A percentile compares a stretch with the other conserved stretches of the same genome.
Evolutionary conservation across 2,888 invertebrate genomes (phyloP).

Genomic region (Tenthredo amoena): DNA sequence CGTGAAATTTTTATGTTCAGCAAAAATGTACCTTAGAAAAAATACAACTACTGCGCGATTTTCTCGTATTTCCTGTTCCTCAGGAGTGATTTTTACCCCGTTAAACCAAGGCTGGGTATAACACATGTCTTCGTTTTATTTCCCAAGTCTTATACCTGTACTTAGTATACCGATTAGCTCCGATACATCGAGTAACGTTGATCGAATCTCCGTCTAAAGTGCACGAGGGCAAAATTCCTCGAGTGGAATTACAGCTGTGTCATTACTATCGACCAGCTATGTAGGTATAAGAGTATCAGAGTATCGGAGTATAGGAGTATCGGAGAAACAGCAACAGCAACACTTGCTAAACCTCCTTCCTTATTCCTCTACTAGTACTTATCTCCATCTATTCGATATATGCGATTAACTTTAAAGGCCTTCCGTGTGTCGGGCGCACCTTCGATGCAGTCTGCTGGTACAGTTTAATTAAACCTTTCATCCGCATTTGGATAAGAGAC

Average conservation of each 20-base stretch:
- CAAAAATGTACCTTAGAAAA: neutral
- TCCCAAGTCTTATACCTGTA: neutral
- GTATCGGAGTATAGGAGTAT: neutral
- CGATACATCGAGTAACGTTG: slow-evolving; percentile 16
- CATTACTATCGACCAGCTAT: neutral
- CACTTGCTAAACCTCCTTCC: neutral
- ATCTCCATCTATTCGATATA: slow-evolving; percentile 40
- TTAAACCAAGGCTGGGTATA: neutral
- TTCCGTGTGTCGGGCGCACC: slow-evolving; percentile 13
- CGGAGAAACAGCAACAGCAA: neutral
- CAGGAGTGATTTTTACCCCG: neutral
- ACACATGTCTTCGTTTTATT: neutral
- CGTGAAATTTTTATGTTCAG: neutral
- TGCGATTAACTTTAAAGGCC: slow-evolving; percentile 28
- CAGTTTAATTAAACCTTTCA: slow-evolving; percentile 38
- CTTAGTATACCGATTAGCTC: slow-evolving; percentile 12
- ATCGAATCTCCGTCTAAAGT: slow-evolving; percentile 5
- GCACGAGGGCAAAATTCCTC: slow-evolving; percentile 34
- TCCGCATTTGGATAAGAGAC: neutral
- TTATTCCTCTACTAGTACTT: neutral
- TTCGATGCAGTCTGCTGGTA: neutral
- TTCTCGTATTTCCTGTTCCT: neutral
- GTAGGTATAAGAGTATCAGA: neutral
- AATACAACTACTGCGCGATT: neutral
- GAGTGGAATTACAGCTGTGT: slow-evolving; percentile 33